Evolutionary conservation across 2,113 vertebrate genomes (phyloP), one percentile per base, ranked within the genome.

Genomic region (Pandion haliaetus): DNA sequence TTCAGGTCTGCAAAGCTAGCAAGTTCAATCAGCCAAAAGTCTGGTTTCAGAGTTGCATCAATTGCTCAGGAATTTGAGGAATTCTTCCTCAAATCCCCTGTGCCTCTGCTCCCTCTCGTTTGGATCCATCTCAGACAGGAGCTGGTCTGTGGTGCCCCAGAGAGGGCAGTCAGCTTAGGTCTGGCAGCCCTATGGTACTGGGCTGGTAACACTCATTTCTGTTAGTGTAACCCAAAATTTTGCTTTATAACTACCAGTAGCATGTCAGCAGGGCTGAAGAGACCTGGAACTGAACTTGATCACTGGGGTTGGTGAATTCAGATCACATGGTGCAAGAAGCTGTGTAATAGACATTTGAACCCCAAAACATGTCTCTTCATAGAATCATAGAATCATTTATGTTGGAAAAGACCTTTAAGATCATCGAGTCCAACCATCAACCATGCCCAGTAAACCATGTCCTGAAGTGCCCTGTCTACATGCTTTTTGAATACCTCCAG

Each of bases 331-430:
- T 69, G 25, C 34, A 54, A 63, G 63, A 67, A 54, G 52, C 8
- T 8, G 1, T 57, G 4, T 15, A 44, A 76, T 3, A 67, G 18
- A n/a, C 18, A 31, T 25, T 57, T 61, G 61, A 55, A 62, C 11
- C 15, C 31, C n/a, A 21, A 61, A 72, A 34, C 0, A 1, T 25
- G 21, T 47, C 59, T 49, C 28, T n/a, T n/a, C n/a, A n/a, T n/a
- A n/a, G n/a, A n/a, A n/a, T n/a, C n/a, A n/a, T n/a, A n/a, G n/a
- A n/a, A n/a, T n/a, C n/a, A n/a, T n/a, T n/a, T n/a, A n/a, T n/a
- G n/a, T n/a, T n/a, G n/a, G n/a, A n/a, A n/a, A n/a, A n/a, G n/a
- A n/a, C n/a, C n/a, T n/a, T n/a, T n/a, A n/a, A n/a, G n/a, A n/a
- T n/a, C n/a, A n/a, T n/a, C n/a, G n/a, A n/a, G n/a, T n/a, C n/a